A percentile compares a stretch with the other conserved stretches of the same genome.
phyloP scores from a whole-genome alignment of 2,113 vertebrate species.

The Columbina picui region DNA sequence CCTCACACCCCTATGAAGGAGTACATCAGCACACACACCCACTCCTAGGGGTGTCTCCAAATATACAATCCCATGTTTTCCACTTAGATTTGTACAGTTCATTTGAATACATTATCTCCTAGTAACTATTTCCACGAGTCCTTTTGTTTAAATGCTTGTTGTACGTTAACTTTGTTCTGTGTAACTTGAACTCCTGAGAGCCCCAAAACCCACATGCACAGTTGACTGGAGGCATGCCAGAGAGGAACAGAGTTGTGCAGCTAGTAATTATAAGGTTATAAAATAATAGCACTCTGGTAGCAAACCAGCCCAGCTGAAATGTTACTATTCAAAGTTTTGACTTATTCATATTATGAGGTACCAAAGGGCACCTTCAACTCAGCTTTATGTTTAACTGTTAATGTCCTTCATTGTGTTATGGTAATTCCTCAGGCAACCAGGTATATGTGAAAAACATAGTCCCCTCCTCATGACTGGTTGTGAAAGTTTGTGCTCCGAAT shows the following conservation, averaged over 20 bases:
- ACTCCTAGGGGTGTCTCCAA: neutral
- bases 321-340: neutral
- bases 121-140: accelerated
- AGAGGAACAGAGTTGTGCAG: neutral
- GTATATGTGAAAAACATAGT: neutral
- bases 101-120: neutral
- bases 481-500: neutral
- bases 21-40: neutral
- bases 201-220: neutral
- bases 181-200: neutral
- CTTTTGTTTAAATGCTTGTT: neutral
- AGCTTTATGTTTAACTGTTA: neutral
- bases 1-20: neutral
- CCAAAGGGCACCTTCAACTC: slow-evolving; percentile 5
- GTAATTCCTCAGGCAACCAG: neutral
- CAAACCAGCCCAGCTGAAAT: neutral
- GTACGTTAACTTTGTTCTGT: neutral
- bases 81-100: neutral
- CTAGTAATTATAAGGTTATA: neutral
- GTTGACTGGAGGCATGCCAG: neutral
- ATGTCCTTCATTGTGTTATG: neutral
- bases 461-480: neutral
- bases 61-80: neutral
- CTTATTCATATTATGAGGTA: neutral
- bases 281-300: neutral